Conservation (phyloP, 2,888 invertebrate species). For the Eumerus sabulonum region DNA sequence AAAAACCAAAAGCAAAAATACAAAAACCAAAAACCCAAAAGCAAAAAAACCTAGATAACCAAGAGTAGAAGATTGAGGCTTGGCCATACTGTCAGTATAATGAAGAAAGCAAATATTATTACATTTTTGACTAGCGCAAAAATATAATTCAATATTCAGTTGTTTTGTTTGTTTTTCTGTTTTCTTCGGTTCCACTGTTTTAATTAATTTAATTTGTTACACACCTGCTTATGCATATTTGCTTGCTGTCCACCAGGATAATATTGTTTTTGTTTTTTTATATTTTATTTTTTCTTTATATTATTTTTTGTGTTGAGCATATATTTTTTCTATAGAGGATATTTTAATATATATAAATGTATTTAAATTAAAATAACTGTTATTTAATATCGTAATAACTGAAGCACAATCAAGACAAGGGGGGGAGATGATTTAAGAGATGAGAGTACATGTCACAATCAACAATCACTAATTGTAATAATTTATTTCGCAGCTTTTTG, state of each 20-base stretch:
- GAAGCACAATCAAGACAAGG: constrained; percentile 67
- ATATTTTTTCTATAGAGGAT: constrained; percentile 50
- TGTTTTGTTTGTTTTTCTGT: constrained; percentile 10
- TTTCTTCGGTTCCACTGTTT: too few relatives aligned
- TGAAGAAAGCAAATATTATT: constrained; percentile 72
- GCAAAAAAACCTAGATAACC: constrained; percentile 1
- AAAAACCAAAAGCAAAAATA: constrained; percentile 25
- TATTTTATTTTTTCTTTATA: constrained; percentile 48
- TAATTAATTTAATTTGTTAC: too few relatives aligned
- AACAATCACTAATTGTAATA: constrained; percentile 69
- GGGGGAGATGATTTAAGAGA: too few relatives aligned
- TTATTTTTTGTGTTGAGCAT: constrained; percentile 51
- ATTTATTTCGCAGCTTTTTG: constrained; percentile 69
- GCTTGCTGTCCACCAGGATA: too few relatives aligned
- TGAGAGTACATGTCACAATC: constrained; percentile 62
- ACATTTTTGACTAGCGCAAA: constrained; percentile 78
- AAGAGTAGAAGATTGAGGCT: constrained; percentile 51
- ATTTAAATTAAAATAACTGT: constrained; percentile 43
- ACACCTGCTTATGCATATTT: too few relatives aligned
- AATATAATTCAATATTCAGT: constrained; percentile 71
- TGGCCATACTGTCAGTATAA: constrained; percentile 9
- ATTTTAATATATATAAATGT: constrained; percentile 33
- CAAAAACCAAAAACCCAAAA: constrained; percentile 27
- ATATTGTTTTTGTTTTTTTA: not conserved
- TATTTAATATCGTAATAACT: constrained; percentile 67